phyloP scores from a whole-genome alignment of 92 coral and sea anemone genomes.

The Montipora capitata region DNA sequence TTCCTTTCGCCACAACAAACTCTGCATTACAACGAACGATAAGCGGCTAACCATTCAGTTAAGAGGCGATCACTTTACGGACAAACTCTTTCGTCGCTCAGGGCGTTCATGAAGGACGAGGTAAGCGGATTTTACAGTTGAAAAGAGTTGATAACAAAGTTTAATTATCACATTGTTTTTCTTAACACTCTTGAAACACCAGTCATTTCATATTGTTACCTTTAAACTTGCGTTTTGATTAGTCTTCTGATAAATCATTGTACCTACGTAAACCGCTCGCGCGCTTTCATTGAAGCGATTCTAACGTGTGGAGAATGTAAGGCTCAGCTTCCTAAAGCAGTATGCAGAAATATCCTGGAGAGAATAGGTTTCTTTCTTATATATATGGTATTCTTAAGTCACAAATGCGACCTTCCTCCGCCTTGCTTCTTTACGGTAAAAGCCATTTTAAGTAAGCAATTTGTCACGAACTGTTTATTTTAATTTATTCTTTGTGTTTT shows the following conservation, averaged over 20 bases:
- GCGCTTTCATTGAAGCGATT: background rate
- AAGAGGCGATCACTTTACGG: background rate
- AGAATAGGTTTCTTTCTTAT: constrained; percentile 6
- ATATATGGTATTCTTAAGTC: constrained; percentile 25
- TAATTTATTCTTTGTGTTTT: constrained; percentile 9
- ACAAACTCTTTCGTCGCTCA: background rate
- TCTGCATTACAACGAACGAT: background rate
- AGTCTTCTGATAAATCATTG: background rate
- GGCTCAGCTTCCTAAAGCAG: too few species aligned
- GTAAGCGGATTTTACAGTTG: background rate
- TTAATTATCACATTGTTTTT: constrained; percentile 18
- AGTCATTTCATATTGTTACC: background rate
- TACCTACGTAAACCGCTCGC: background rate
- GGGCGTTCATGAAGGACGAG: background rate
- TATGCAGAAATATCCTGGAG: too few species aligned
- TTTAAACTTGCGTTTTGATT: background rate
- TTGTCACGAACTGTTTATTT: too few species aligned
- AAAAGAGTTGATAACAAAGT: background rate
- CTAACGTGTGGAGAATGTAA: too few species aligned
- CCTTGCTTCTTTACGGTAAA: too few species aligned
- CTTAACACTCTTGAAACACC: background rate
- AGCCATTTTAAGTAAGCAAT: too few species aligned
- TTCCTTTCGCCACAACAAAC: constrained; percentile 38
- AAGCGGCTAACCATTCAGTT: constrained; percentile 10
- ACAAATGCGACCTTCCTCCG: background rate